Conservation (phyloP, 1,140 invertebrate genomes). For the Microplitis demolitor region DNA sequence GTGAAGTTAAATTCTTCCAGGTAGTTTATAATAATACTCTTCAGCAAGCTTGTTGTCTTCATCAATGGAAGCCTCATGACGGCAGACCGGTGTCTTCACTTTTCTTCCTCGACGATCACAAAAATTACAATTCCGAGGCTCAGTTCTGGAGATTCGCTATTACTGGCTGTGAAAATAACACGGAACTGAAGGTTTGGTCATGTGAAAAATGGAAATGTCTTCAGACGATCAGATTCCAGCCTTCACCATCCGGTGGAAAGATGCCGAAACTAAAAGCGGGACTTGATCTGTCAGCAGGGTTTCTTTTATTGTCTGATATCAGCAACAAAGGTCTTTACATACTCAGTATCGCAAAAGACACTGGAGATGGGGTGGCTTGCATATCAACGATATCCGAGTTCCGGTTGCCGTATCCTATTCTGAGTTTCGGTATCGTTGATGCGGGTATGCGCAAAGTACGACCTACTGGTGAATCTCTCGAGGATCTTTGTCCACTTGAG, state of each 20-base stretch:
- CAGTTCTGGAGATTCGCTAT: slow-evolving; percentile 95
- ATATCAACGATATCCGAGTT: slow-evolving; percentile 81
- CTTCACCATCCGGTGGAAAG: slow-evolving; percentile 55
- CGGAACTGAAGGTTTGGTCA: slow-evolving; percentile 91
- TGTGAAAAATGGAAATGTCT: slow-evolving; percentile 92
- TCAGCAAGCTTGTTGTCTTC: slow-evolving; percentile 74
- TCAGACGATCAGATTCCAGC: slow-evolving; percentile 79
- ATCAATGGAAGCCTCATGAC: slow-evolving; percentile 89
- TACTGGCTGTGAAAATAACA: slow-evolving; percentile 87
- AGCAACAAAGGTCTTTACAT: slow-evolving; percentile 79
- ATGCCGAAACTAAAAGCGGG: slow-evolving; percentile 72
- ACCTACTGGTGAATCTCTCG: slow-evolving; percentile 51
- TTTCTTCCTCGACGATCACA: slow-evolving; percentile 92
- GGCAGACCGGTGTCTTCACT: slow-evolving; percentile 83
- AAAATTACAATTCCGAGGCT: slow-evolving; percentile 76
- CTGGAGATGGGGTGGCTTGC: slow-evolving; percentile 60
- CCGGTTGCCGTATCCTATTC: slow-evolving; percentile 77
- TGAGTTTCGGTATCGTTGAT: slow-evolving; percentile 85
- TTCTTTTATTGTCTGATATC: slow-evolving; percentile 85
- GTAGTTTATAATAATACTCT: slow-evolving; percentile 57
- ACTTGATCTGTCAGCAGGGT: slow-evolving; percentile 81
- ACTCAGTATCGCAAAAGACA: slow-evolving; percentile 71
- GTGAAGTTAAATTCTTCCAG: slow-evolving; percentile 91
- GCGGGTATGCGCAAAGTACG: slow-evolving; percentile 62
- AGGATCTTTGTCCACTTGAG: slow-evolving; percentile 53